These are phyloP conservation scores for Orthonyx spaldingii DNA, from an alignment of 2,113 vertebrate species.

Conservation along the genomic window DNA sequence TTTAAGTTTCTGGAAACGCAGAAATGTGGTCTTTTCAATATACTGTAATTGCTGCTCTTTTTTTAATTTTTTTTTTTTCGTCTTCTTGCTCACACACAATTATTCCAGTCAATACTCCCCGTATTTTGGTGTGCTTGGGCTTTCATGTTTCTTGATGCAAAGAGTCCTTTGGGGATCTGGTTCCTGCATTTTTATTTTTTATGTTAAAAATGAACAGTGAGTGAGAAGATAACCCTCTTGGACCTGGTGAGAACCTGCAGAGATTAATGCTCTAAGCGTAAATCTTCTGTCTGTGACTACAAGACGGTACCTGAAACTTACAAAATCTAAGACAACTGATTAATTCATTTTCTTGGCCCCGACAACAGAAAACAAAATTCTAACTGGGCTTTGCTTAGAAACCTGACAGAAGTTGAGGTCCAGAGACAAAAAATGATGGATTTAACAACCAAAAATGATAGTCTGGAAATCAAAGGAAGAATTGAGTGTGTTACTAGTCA, in stretches of 20 bases:
- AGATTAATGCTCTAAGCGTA: background rate
- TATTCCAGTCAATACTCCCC: background rate
- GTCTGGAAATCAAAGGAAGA: background rate
- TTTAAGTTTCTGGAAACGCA: constrained; percentile 35
- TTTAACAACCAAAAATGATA: no score
- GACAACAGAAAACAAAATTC: background rate
- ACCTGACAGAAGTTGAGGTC: background rate
- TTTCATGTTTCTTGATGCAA: background rate
- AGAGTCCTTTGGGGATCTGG: background rate
- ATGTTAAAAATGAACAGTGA: background rate
- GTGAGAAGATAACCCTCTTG: background rate
- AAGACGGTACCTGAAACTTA: background rate
- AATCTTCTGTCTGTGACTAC: background rate
- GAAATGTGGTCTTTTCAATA: constrained; percentile 27
- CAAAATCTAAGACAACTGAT: background rate
- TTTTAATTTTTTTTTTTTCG: no score
- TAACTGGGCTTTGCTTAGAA: background rate
- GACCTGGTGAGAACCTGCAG: background rate
- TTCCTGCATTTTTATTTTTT: background rate
- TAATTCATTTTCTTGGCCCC: background rate
- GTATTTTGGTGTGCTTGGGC: background rate
- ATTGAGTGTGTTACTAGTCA: background rate
- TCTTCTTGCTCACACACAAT: background rate
- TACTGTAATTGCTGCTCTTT: background rate
- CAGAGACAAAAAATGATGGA: background rate